These are phyloP conservation scores for Euborellia annulipes DNA, from an alignment of 1,140 invertebrate species.

Conservation along the genomic window DNA sequence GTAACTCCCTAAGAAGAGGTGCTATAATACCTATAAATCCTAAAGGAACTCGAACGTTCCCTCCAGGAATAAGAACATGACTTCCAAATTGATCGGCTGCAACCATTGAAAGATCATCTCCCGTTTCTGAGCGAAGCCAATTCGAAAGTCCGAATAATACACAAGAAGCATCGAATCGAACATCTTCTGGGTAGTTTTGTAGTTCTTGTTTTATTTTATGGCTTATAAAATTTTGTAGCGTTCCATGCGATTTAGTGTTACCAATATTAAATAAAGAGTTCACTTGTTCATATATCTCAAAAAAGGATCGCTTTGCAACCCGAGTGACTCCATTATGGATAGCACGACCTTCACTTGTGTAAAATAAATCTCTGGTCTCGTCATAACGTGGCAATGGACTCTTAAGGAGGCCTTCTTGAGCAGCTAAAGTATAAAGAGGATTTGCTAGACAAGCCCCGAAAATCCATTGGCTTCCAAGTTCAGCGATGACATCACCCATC, in stretches of 20 bases:
- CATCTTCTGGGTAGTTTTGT: constrained; percentile 46
- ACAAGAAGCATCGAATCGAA: constrained; percentile 43
- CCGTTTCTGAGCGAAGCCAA: constrained; percentile 36
- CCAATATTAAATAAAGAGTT: constrained; percentile 1
- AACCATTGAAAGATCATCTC: constrained; percentile 43
- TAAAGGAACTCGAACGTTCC: constrained; percentile 41
- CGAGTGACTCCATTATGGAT: no score
- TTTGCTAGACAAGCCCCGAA: constrained; percentile 12
- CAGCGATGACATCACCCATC: constrained; percentile 11
- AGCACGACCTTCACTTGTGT: constrained; percentile 13
- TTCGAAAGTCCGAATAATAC: constrained; percentile 48
- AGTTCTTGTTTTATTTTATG: constrained; percentile 17
- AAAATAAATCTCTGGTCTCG: constrained; percentile 36
- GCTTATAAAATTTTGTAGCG: no score
- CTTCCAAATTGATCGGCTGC: constrained; percentile 49
- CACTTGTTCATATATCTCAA: no score
- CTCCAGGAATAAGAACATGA: constrained; percentile 45
- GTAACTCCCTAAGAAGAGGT: constrained; percentile 39
- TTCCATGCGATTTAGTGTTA: no score
- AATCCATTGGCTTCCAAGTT: constrained; percentile 16
- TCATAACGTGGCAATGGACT: constrained; percentile 21
- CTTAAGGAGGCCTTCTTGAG: constrained; percentile 7
- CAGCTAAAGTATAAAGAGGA: constrained; percentile 10
- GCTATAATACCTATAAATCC: constrained; percentile 45
- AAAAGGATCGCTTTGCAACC: no score